Percentiles rank a stretch among this genome's conserved stretches.
These are phyloP conservation scores for Rhagoletis zephyria DNA, from an alignment of 1,140 invertebrate genomes.

Conservation along the genomic window DNA sequence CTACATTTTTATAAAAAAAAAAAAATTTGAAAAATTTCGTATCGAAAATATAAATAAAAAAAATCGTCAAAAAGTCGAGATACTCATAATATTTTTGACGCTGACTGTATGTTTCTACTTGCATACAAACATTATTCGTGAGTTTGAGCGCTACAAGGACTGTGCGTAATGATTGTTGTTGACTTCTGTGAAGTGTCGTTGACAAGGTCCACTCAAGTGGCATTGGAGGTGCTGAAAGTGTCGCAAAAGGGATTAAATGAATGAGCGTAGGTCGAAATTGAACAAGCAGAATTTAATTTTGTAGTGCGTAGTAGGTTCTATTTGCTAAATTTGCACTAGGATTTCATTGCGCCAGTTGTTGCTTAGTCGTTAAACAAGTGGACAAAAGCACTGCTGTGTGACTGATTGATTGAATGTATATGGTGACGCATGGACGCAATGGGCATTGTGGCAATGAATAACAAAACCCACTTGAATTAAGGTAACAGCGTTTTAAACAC, in stretches of 20 bases:
- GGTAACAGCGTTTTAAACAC: neutral
- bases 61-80: too few species aligned
- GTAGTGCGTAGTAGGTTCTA: neutral
- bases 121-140: neutral
- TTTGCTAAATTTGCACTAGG: neutral
- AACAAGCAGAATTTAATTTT: neutral
- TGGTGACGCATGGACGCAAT: neutral
- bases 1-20: too few species aligned
- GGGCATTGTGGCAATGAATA: neutral
- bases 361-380: neutral
- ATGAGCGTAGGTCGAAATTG: neutral
- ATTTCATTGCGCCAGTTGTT: neutral
- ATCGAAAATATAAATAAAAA: too few species aligned
- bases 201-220: slow-evolving; percentile 40
- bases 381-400: neutral
- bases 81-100: too few species aligned
- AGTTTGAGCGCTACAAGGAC: neutral
- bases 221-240: neutral
- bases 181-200: slow-evolving; percentile 7
- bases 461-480: neutral
- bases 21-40: too few species aligned
- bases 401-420: slow-evolving; percentile 7
- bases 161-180: neutral
- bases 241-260: neutral
- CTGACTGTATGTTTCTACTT: neutral